Evolutionary conservation across 2,113 vertebrate species (phyloP).

Genomic region (Misgurnus anguillicaudatus): DNA sequence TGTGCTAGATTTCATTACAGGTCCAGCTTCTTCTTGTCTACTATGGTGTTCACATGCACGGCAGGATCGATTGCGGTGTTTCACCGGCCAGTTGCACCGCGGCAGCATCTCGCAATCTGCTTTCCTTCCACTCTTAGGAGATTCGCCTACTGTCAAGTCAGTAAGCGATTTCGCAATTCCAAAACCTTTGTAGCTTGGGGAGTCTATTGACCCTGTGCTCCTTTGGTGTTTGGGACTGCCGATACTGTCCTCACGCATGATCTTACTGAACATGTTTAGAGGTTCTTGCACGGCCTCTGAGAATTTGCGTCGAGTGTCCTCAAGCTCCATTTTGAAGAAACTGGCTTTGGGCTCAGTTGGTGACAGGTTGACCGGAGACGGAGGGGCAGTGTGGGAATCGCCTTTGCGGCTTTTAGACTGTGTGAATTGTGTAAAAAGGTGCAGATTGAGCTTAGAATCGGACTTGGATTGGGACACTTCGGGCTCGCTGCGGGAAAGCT

Average conservation of each 20-base stretch:
- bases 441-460: conserved; percentile 81
- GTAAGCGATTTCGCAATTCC: conserved; percentile 51
- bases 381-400: conserved; percentile 80
- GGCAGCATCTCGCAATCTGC: conserved; percentile 58
- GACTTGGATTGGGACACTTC: conserved; percentile 82
- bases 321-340: conserved; percentile 84
- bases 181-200: conserved; percentile 52
- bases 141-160: conserved; percentile 51
- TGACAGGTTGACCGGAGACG: conserved; percentile 76
- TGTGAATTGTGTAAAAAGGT: conserved; percentile 80
- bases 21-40: conserved; percentile 49
- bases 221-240: conserved; percentile 68
- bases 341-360: conserved; percentile 73
- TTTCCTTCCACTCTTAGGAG: conserved; percentile 50
- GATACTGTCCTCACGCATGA: conserved; percentile 80
- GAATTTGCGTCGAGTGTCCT: conserved; percentile 78
- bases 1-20: conserved; percentile 73
- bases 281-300: conserved; percentile 79
- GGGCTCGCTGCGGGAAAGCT: conserved; percentile 75
- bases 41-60: conserved; percentile 53
- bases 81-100: conserved; percentile 65
- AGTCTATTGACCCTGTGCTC: conserved; percentile 53
- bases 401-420: conserved; percentile 72
- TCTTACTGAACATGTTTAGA: conserved; percentile 82
- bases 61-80: conserved; percentile 50